Percentiles rank a stretch among this genome's conserved stretches.
phyloP scores from a whole-genome alignment of 2,797 vertebrate genomes.

The Acanthis flammea region DNA sequence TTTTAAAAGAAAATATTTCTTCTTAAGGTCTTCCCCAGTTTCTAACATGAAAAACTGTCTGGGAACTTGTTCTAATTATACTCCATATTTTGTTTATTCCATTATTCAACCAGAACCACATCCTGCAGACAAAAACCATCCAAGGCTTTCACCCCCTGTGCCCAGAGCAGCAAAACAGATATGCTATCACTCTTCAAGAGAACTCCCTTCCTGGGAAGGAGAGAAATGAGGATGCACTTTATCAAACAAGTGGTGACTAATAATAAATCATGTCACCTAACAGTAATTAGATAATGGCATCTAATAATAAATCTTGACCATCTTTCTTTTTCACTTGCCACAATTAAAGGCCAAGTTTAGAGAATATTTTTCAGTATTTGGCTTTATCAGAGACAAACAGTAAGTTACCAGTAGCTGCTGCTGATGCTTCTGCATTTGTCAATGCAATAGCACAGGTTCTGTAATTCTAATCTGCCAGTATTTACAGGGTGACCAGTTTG shows the following conservation, averaged over 20 bases:
- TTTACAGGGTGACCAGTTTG: not conserved
- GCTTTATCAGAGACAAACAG: not conserved
- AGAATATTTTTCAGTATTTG: not conserved
- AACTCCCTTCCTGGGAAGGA: not conserved
- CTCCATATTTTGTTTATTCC: not conserved
- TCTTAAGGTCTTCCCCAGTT: not conserved
- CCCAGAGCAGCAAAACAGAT: not conserved
- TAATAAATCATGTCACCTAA: not conserved
- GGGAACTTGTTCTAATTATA: not conserved
- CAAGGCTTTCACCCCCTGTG: not conserved
- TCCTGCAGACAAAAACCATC: not conserved
- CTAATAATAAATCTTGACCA: not conserved
- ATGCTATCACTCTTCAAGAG: not conserved
- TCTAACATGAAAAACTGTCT: not conserved
- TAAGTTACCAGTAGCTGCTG: not conserved
- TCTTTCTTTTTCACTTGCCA: not conserved
- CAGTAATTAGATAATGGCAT: not conserved
- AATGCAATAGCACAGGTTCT: not conserved
- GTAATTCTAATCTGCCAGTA: not conserved
- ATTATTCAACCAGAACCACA: not conserved
- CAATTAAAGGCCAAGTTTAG: not conserved
- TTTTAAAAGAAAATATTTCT: not conserved
- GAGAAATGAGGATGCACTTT: not conserved
- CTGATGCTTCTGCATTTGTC: not conserved
- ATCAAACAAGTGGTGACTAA: not conserved